Evolutionary conservation across 2,113 vertebrate genomes (phyloP), one percentile per base, ranked within the genome.

Genomic region (Heterochromis multidens): DNA sequence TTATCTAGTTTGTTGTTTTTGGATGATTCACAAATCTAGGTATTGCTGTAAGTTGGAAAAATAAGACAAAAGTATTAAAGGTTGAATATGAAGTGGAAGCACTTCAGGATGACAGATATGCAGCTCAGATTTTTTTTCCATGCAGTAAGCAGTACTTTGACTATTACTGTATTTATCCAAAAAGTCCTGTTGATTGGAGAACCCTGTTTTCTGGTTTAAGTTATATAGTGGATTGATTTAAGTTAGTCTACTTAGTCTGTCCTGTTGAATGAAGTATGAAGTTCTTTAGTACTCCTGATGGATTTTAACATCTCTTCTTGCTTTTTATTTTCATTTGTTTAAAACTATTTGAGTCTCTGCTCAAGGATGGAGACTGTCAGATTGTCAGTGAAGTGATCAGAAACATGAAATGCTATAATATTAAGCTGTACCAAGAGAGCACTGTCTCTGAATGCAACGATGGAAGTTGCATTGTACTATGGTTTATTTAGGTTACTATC

Each of bases 401-500:
- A 49, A 43, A 49, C 21, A 17, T 43, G 29, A 72, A 72, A 77
- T n/a, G 17, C 29, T 67, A n/a, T 58, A 54, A 16, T 61, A 3
- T 35, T 17, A 56, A 74, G 7, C 63, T n/a, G 37, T 40, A 54
- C 12, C n/a, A 62, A 77, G 52, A 58, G 25, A 59, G 43, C 49
- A 74, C 43, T 80, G 57, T 80, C 21, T 85, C 59, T 77, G 35
- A 85, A 63, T 29, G 40, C 16, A 74, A 80, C 61, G 65, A 78
- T 60, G 13, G 25, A 43, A 52, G 54, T 78, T 80, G 31, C 43
- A 78, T 81, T 84, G 79, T 83, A 63, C 70, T 62, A 9, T 77
- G 31, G 49, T 80, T 86, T 84, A 78, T 85, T 90, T 63, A 74
- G 52, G 13, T 43, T 65, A 17, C 56, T 58, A 70, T 84, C 43